Conservation (phyloP, 2,888 invertebrate genomes). For the Macaria notata region DNA sequence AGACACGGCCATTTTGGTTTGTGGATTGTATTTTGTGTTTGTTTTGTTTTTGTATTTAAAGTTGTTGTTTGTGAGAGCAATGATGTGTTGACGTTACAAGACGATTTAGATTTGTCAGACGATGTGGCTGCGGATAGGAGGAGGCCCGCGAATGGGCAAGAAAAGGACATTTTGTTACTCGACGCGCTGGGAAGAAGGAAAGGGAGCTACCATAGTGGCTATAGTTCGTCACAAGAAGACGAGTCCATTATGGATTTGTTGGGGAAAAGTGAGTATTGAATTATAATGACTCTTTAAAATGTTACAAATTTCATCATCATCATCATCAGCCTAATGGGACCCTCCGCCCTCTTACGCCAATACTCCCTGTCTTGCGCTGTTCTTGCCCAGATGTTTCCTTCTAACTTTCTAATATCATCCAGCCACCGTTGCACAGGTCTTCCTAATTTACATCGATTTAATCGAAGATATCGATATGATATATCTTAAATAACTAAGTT, state of each 20-base stretch:
- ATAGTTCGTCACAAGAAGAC: conserved; percentile 78
- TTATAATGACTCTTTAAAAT: no score
- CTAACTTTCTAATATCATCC: no score
- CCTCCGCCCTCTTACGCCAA: no score
- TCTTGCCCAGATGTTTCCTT: no score
- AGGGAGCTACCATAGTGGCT: conserved; percentile 72
- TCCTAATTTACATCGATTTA: no score
- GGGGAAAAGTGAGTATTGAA: conserved; percentile 87
- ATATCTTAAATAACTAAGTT: no score
- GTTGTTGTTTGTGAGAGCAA: conserved; percentile 59
- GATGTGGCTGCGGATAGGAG: conserved; percentile 64
- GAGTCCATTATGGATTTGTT: conserved; percentile 91
- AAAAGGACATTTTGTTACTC: conserved; percentile 88
- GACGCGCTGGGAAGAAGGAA: conserved; percentile 87
- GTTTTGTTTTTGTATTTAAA: conserved; percentile 47
- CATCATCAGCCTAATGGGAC: no score
- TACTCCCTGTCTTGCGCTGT: no score
- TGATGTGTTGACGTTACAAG: conserved; percentile 73
- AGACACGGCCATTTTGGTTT: conserved; percentile 45
- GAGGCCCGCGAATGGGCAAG: conserved; percentile 84
- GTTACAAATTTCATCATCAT: no score
- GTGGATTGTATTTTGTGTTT: conserved; percentile 45
- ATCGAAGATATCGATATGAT: no score
- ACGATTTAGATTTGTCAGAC: conserved; percentile 61
- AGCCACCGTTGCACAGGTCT: no score